Percentiles rank a stretch among this genome's conserved stretches.
These are phyloP conservation scores for Stenolophus ochropezus DNA, from an alignment of 2,888 invertebrate species.

Conservation along the genomic window DNA sequence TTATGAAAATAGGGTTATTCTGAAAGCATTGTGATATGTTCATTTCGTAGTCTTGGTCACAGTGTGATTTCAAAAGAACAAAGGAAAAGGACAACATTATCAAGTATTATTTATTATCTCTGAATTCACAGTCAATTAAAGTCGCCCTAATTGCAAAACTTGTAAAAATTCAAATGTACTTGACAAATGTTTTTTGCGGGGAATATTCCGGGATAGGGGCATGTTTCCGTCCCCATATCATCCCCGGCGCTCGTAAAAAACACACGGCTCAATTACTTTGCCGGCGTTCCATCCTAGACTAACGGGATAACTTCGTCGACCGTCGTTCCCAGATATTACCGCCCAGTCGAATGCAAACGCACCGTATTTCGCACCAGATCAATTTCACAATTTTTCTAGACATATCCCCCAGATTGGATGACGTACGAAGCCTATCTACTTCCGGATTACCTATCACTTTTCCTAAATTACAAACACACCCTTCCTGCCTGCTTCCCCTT, in stretches of 20 bases:
- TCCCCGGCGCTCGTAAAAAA: conserved; percentile 15
- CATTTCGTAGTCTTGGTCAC: too few species aligned
- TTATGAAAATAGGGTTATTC: too few species aligned
- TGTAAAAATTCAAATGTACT: neutral
- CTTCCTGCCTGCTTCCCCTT: too few species aligned
- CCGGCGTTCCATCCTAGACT: conserved; percentile 20
- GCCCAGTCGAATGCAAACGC: neutral
- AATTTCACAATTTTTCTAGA: neutral
- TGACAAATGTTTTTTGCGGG: neutral
- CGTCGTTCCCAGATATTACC: neutral
- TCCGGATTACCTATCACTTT: neutral
- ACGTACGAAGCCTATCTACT: neutral
- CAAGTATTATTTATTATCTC: neutral
- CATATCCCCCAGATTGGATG: neutral
- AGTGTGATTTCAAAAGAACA: neutral
- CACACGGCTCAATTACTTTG: conserved; percentile 41
- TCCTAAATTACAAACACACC: neutral
- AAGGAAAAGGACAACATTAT: neutral
- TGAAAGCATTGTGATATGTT: too few species aligned
- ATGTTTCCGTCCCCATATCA: conserved; percentile 12
- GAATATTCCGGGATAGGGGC: neutral
- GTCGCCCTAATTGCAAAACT: neutral
- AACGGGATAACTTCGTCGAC: conserved; percentile 32
- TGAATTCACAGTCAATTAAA: neutral
- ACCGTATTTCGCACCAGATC: neutral